phyloP scores from a whole-genome alignment of 1,140 invertebrate genomes.

The Drosophila mayri region DNA sequence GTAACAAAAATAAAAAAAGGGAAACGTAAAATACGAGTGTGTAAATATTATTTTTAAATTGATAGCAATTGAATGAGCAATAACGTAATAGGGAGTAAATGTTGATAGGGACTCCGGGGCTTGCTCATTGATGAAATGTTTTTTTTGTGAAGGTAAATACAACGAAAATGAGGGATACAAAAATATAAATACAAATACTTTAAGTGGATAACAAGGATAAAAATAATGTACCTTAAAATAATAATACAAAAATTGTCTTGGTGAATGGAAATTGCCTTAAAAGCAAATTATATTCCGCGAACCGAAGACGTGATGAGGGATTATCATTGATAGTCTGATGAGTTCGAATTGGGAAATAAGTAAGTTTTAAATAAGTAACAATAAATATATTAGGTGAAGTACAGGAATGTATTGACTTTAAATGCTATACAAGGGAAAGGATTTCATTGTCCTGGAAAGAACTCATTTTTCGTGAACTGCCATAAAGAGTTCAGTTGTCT shows the following conservation, averaged over 20 bases:
- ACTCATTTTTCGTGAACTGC: slow-evolving; percentile 1
- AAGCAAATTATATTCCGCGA: background rate
- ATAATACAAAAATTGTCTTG: slow-evolving; percentile 2
- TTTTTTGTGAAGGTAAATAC: background rate
- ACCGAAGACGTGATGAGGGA: too few species aligned
- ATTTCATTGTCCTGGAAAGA: background rate
- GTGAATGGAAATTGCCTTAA: background rate
- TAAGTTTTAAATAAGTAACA: background rate
- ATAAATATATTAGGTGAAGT: too few species aligned
- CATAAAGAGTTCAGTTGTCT: slow-evolving; percentile 29
- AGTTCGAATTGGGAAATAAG: background rate
- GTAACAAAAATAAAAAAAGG: slow-evolving; percentile 1
- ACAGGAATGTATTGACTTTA: background rate
- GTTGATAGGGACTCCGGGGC: slow-evolving; percentile 21
- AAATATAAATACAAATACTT: slow-evolving; percentile 4
- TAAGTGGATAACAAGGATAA: slow-evolving; percentile 11
- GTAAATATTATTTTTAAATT: slow-evolving; percentile 80
- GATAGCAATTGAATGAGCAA: slow-evolving; percentile 74
- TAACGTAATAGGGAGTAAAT: slow-evolving; percentile 68
- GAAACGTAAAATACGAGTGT: slow-evolving; percentile 59
- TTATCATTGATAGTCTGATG: background rate
- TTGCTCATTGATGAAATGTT: slow-evolving; percentile 22
- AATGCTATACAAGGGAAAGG: background rate
- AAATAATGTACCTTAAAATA: slow-evolving; percentile 8
- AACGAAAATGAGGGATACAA: background rate